Evolutionary conservation across 1,140 invertebrate genomes (phyloP), one percentile per base, ranked within the genome.

Genomic region (Drosophila gunungcola): DNA sequence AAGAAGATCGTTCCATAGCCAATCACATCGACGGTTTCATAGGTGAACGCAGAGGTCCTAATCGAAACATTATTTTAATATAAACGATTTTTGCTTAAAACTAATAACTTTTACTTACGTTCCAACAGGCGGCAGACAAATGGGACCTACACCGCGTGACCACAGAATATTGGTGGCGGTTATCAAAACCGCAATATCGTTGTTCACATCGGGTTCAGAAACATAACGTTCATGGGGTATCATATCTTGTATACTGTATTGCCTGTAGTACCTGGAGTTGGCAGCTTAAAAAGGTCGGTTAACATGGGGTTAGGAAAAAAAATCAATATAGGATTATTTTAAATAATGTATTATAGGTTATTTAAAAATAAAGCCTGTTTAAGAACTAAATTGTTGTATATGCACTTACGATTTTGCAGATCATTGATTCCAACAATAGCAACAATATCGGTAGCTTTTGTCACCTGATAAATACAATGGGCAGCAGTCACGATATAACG

Each of bases 61-160:
- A 34, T 12, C 0, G 10, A 6, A 43, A 21, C 0, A n/a, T 34
- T n/a, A 6, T 5, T 1, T 42, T 1, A 7, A 10, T 3, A 10
- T 3, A 7, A n/a, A 21, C 4, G 0, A 4, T 21, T 21, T 21
- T 21, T 29, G 10, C 7, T 1, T n/a, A 0, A 0, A 5, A 38
- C 1, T 38, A 34, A 0, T 16, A 11, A 39, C 7, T 1, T 9
- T 7, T 1, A 79, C 90, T 84, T n/a, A 92, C 88, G 73, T 76
- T 41, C 65, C 64, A 2, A 21, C 52, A 4, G 91, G 83, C 0
- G 91, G 91, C 42, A 92, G 32, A 48, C 91, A 92, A 27, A 85
- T 74, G n/a, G 91, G 91, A 13, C 89, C 91, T 4, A 92, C 90
- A 0, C 91, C 91, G 0, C 83, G 74, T 7, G 83, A 73, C 86